phyloP scores from a whole-genome alignment of 2,113 vertebrate genomes.

The Vidua chalybeata region DNA sequence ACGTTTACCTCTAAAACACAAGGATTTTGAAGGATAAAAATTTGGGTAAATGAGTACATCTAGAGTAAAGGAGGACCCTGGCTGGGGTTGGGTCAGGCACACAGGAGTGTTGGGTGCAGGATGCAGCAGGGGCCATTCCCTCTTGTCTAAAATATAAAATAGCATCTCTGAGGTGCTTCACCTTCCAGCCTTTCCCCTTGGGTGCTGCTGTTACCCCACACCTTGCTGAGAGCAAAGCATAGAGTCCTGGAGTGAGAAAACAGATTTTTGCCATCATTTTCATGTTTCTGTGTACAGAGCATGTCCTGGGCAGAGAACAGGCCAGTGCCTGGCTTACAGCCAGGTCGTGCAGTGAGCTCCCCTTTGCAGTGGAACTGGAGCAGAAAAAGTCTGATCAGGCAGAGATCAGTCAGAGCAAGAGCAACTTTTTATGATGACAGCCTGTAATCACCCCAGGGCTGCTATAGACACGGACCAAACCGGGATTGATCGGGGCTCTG shows the following conservation, averaged over 20 bases:
- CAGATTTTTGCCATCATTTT: background rate
- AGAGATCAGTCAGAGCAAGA: background rate
- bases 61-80: background rate
- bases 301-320: rapidly evolving
- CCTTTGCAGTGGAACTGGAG: background rate
- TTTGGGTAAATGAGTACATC: background rate
- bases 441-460: background rate
- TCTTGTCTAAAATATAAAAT: background rate
- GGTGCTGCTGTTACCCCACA: background rate
- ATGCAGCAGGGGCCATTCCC: background rate
- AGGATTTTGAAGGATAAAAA: background rate
- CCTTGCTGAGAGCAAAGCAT: background rate
- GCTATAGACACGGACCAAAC: background rate
- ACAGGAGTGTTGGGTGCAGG: background rate
- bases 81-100: background rate
- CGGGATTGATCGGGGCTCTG: background rate
- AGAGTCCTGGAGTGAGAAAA: background rate
- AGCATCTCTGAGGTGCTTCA: background rate
- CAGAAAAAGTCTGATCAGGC: background rate
- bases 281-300: background rate
- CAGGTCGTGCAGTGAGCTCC: background rate
- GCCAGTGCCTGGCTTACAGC: background rate
- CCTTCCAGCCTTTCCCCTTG: background rate
- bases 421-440: background rate
- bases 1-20: background rate